Base-by-base conservation (phyloP, 2,888 invertebrate genomes). In the Amphipoea lucens region DNA sequence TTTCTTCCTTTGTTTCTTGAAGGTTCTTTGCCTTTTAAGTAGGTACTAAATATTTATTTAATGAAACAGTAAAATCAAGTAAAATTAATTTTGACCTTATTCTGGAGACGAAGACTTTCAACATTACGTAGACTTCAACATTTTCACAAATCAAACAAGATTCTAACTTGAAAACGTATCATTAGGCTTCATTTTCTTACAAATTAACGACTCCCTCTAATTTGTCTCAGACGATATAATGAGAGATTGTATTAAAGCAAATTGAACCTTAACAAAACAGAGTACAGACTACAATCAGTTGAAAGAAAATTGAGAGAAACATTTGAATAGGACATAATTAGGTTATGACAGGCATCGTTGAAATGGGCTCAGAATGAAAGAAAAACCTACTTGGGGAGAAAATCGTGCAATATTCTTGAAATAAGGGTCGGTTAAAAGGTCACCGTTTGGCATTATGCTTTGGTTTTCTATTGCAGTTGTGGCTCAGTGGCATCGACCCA, bases 291-390 rank as follows among this genome's bases (percentile, higher is more conserved):
- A 79, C 62, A 86, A 80, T 91, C 87, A 81, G 65, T 80, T 86
- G 76, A 23, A 62, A 51, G 68, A 29, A 29, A 45, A 76, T 70
- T 76, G 63, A 73, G 73, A 77, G 48, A 29, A 79, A 65, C 70
- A 74, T 83, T 83, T 88, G 87, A 91, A 90, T 88, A 76, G 83
- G 74, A 65, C 81, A 75, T 90, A 88, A 91, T 91, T 88, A 86
- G 86, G 87, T 89, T 85, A 87, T 86, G 84, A 84, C 83, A 86
- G 82, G 78, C 81, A 80, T 87, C 78, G 75, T 82, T 83, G 78
- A 81, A 82, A 82, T 83, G 74, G 70, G n/a, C 29, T 57, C 60
- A 23, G 54, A 67, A 67, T 79, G 66, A 81, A 80, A 80, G 78
- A 68, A 77, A 79, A 74, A 12, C 5, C 0, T 60, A 57, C 40